Evolutionary conservation across 1,140 invertebrate genomes (phyloP).

Genomic region (Gryllus bimaculatus): DNA sequence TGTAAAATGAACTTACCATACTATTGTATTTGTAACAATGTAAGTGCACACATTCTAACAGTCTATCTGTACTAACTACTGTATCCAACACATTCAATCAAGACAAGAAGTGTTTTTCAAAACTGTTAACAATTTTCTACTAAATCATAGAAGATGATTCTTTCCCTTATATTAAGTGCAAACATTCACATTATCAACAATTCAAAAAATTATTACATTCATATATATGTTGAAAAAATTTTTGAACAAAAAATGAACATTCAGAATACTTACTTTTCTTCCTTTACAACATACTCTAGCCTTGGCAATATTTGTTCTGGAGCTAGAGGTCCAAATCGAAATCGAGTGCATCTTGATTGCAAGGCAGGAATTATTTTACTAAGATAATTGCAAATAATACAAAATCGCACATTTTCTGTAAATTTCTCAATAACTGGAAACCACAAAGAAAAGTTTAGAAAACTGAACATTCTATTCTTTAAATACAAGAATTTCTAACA

Average conservation of each 20-base stretch:
- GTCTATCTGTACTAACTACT: too few relatives aligned
- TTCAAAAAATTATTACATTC: background rate
- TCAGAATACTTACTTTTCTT: conserved; percentile 67
- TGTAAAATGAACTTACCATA: too few relatives aligned
- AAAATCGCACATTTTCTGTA: conserved; percentile 96
- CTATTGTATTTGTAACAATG: too few relatives aligned
- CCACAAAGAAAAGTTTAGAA: conserved; percentile 27
- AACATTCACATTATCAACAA: too few relatives aligned
- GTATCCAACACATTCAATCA: too few relatives aligned
- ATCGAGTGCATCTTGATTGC: conserved; percentile 95
- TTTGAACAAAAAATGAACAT: background rate
- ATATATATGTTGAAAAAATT: background rate
- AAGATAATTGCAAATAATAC: conserved; percentile 97
- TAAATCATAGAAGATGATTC: too few relatives aligned
- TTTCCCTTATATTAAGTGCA: too few relatives aligned
- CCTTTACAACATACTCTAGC: conserved; percentile 70
- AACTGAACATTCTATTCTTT: background rate
- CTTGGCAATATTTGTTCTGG: conserved; percentile 82
- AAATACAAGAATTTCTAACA: background rate
- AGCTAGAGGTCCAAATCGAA: conserved; percentile 88
- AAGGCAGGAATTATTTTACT: conserved; percentile 97
- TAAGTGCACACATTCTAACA: too few relatives aligned
- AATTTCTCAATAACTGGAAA: conserved; percentile 92
- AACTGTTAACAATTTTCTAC: too few relatives aligned
- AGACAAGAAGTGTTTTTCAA: too few relatives aligned